phyloP scores from a whole-genome alignment of 2,113 vertebrate genomes.

The Morone chrysops region DNA sequence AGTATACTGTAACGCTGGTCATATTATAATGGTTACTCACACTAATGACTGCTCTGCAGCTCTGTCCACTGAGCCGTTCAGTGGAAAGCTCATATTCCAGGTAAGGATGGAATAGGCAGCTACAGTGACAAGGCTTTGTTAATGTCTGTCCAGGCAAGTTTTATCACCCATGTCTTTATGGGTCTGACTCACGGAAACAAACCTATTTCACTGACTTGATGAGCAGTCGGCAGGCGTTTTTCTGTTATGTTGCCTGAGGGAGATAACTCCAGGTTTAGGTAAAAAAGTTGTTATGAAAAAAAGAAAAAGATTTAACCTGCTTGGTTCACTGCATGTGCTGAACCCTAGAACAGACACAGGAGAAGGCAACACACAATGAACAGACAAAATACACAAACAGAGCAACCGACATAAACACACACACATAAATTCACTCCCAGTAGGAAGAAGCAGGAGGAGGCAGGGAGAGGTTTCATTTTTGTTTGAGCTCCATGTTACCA shows the following conservation, averaged over 20 bases:
- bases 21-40: slow-evolving; percentile 8
- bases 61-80: slow-evolving; percentile 16
- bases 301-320: not conserved
- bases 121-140: not conserved
- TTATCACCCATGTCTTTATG: slow-evolving; percentile 34
- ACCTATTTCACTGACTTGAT: slow-evolving; percentile 4
- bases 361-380: not conserved
- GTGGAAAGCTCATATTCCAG: slow-evolving; percentile 22
- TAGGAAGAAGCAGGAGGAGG: not conserved
- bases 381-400: not conserved
- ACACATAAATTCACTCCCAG: not conserved
- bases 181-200: slow-evolving; percentile 5
- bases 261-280: not conserved
- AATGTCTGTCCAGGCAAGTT: not conserved
- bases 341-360: not conserved
- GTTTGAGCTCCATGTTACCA: not conserved
- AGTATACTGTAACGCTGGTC: not conserved
- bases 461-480: slow-evolving; percentile 11
- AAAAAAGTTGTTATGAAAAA: not conserved
- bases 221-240: slow-evolving; percentile 1
- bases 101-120: not conserved
- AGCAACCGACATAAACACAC: not conserved
- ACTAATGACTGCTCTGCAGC: slow-evolving; percentile 11
- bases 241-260: not conserved
- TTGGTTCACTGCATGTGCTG: not conserved